Conservation (phyloP, 2,888 invertebrate genomes). For the Hydroisotoma schaefferi region DNA sequence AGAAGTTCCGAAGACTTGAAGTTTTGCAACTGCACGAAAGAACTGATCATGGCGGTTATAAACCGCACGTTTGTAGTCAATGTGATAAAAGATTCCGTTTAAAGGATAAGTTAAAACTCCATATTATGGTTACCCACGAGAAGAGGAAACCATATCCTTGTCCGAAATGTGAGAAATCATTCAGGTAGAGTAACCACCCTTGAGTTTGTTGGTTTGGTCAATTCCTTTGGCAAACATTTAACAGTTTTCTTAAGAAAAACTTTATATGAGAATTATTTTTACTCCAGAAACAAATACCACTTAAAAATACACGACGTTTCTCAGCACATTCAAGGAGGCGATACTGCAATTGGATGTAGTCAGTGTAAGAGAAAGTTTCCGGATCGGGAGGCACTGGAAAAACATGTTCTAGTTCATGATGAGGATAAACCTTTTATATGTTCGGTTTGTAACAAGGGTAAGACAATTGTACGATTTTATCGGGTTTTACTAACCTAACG, state of each 20-base stretch:
- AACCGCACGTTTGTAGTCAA: conserved; percentile 28
- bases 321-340: conserved; percentile 30
- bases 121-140: conserved; percentile 34
- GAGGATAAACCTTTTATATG: conserved; percentile 33
- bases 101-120: conserved; percentile 31
- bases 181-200: too few species aligned
- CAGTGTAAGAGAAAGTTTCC: conserved; percentile 35
- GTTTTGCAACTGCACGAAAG: conserved; percentile 25
- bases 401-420: conserved; percentile 25
- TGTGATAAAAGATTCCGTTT: conserved; percentile 31
- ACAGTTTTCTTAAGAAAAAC: too few species aligned
- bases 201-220: too few species aligned
- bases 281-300: conserved; percentile 37
- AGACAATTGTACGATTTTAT: background rate
- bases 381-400: conserved; percentile 25
- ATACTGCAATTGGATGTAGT: conserved; percentile 27
- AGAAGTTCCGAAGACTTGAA: conserved; percentile 28
- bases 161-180: conserved; percentile 35
- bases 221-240: too few species aligned
- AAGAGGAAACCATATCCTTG: conserved; percentile 33
- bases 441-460: conserved; percentile 28
- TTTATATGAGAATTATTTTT: too few species aligned
- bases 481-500: too few species aligned
- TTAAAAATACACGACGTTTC: conserved; percentile 35
- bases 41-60: conserved; percentile 30